These are phyloP conservation scores for Panurus biarmicus DNA, from an alignment of 2,113 vertebrate species.

Conservation along the genomic window DNA sequence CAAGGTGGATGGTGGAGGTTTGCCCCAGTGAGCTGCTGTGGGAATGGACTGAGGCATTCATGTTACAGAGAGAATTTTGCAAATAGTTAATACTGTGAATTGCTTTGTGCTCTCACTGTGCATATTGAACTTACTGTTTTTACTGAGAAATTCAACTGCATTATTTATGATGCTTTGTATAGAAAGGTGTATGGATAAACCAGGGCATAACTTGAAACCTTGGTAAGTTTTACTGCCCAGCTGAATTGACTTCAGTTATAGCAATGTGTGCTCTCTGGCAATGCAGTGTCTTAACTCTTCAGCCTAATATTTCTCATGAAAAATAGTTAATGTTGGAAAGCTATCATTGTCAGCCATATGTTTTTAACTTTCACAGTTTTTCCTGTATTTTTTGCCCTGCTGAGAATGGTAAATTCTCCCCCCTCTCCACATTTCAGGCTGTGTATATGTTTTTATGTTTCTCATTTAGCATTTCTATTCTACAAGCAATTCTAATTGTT, in stretches of 20 bases:
- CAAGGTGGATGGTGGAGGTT: neutral
- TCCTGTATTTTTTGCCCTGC: neutral
- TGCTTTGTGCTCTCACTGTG: neutral
- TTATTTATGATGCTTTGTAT: neutral
- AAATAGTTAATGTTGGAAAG: neutral
- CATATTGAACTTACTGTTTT: neutral
- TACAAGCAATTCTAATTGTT: conserved; percentile 19
- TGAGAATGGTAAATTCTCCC: neutral
- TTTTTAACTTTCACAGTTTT: neutral
- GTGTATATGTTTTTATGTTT: neutral
- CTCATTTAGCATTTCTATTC: conserved; percentile 7
- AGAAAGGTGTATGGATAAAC: neutral
- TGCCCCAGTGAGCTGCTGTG: neutral
- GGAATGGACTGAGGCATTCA: neutral
- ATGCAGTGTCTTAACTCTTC: neutral
- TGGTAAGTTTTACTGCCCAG: neutral
- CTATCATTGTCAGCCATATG: neutral
- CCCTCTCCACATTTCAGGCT: neutral
- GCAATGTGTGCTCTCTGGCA: neutral
- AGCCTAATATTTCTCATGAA: neutral
- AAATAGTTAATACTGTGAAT: neutral
- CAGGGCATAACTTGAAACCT: neutral
- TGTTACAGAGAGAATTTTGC: neutral
- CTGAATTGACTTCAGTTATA: neutral
- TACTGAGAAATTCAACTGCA: neutral